Percentiles rank a stretch among this genome's conserved stretches.
phyloP scores from a whole-genome alignment of 2,797 vertebrate species.

The Gymnothorax javanicus region DNA sequence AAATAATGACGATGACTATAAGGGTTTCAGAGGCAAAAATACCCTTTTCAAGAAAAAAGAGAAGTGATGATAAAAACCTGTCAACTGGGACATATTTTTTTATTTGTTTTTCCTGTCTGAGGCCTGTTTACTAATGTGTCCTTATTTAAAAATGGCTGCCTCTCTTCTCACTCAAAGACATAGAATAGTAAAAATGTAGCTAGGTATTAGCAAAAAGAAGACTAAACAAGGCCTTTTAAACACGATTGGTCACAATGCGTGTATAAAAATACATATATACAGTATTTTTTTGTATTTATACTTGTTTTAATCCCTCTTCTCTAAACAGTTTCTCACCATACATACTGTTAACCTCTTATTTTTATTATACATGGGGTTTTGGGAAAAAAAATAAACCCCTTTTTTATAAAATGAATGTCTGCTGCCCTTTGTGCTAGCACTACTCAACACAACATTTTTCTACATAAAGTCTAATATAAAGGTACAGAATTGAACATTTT shows the following conservation, averaged over 20 bases:
- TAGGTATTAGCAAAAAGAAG: slow-evolving; percentile 52
- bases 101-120: slow-evolving; percentile 3
- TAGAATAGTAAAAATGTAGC: slow-evolving; percentile 46
- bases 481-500: neutral
- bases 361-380: slow-evolving; percentile 61
- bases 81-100: slow-evolving; percentile 20
- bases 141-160: slow-evolving; percentile 53
- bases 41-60: slow-evolving; percentile 26
- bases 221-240: slow-evolving; percentile 59
- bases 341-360: slow-evolving; percentile 61
- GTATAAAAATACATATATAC: slow-evolving; percentile 33
- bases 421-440: slow-evolving; percentile 32
- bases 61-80: slow-evolving; percentile 20
- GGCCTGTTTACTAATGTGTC: slow-evolving; percentile 49
- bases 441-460: neutral
- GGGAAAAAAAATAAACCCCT: slow-evolving; percentile 67
- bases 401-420: slow-evolving; percentile 57
- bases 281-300: slow-evolving; percentile 70
- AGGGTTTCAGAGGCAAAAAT: slow-evolving; percentile 28
- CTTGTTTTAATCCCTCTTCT: slow-evolving; percentile 69
- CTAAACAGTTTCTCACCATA: slow-evolving; percentile 56
- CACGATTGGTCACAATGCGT: slow-evolving; percentile 39
- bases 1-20: slow-evolving; percentile 1
- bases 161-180: slow-evolving; percentile 41
- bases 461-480: neutral